Conservation (phyloP, 2,888 invertebrate genomes). For the Yponomeuta evonymella region DNA sequence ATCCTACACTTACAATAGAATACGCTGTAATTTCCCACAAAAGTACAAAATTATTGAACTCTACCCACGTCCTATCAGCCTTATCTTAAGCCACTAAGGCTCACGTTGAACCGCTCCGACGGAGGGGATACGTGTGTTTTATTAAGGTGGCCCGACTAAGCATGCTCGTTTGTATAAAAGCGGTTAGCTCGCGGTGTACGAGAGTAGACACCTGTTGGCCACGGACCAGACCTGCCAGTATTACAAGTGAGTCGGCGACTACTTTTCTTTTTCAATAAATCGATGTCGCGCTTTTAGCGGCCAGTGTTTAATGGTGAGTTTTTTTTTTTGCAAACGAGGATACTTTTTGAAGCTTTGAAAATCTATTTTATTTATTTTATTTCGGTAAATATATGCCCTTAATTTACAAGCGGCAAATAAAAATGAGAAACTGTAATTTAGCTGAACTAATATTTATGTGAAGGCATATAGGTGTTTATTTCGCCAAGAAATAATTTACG, state of each 20-base stretch:
- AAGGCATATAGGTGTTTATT: no score
- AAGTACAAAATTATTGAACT: neutral
- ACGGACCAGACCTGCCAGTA: constrained; percentile 25
- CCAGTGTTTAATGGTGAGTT: neutral
- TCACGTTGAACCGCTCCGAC: neutral
- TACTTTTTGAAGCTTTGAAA: neutral
- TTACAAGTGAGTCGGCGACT: constrained; percentile 19
- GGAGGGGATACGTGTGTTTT: neutral
- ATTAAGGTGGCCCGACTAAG: constrained; percentile 9
- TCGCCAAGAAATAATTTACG: no score
- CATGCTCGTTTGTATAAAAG: constrained; percentile 27
- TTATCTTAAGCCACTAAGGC: neutral
- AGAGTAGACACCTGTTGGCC: constrained; percentile 34
- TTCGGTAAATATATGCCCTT: no score
- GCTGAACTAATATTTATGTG: no score
- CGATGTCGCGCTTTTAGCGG: neutral
- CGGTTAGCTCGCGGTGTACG: constrained; percentile 17
- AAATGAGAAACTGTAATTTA: no score
- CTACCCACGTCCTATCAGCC: neutral
- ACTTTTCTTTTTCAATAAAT: neutral
- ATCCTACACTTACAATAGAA: neutral
- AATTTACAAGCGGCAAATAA: no score
- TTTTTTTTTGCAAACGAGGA: neutral
- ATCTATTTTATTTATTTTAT: no score
- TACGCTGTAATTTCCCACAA: neutral